Evolutionary conservation across 2,113 vertebrate genomes (phyloP).

Genomic region (Neodon shergylaensis): DNA sequence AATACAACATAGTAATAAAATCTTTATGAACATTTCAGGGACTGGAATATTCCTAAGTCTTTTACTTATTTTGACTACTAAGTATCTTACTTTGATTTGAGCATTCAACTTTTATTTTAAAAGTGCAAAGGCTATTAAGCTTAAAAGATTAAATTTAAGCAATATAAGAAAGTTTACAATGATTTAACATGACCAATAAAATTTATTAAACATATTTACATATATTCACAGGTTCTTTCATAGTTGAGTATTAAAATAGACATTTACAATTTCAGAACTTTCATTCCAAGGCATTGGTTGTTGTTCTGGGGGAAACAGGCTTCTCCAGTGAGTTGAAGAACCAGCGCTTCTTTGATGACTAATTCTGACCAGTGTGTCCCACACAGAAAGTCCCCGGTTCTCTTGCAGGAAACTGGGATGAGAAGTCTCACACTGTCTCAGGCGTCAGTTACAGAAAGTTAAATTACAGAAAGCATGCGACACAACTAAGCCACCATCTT

Average conservation of each 20-base stretch:
- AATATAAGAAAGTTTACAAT: slow-evolving; percentile 83
- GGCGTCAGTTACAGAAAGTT: slow-evolving; percentile 86
- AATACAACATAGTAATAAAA: slow-evolving; percentile 64
- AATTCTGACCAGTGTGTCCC: slow-evolving; percentile 89
- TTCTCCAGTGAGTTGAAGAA: slow-evolving; percentile 93
- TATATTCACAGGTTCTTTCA: slow-evolving; percentile 96
- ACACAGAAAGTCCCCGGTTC: slow-evolving; percentile 83
- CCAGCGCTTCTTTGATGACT: slow-evolving; percentile 84
- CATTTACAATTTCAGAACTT: slow-evolving; percentile 98
- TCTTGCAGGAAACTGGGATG: slow-evolving; percentile 85
- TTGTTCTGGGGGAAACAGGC: slow-evolving; percentile 87
- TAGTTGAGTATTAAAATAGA: slow-evolving; percentile 99
- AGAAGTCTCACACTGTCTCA: slow-evolving; percentile 86
- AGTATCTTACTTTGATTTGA: slow-evolving; percentile 57
- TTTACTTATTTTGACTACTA: slow-evolving; percentile 68
- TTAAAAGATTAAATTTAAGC: slow-evolving; percentile 73
- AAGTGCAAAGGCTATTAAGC: slow-evolving; percentile 82
- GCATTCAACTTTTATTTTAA: slow-evolving; percentile 75
- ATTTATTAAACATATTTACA: slow-evolving; percentile 99
- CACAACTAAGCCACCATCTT: slow-evolving; percentile 89
- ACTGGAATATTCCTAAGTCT: slow-evolving; percentile 54
- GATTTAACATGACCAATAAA: slow-evolving; percentile 97
- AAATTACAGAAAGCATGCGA: slow-evolving; percentile 94
- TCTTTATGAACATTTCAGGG: slow-evolving; percentile 69
- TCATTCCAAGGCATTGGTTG: slow-evolving; percentile 95